Base-by-base conservation (phyloP, 2,888 invertebrate genomes). In the Leucophenga montana region DNA sequence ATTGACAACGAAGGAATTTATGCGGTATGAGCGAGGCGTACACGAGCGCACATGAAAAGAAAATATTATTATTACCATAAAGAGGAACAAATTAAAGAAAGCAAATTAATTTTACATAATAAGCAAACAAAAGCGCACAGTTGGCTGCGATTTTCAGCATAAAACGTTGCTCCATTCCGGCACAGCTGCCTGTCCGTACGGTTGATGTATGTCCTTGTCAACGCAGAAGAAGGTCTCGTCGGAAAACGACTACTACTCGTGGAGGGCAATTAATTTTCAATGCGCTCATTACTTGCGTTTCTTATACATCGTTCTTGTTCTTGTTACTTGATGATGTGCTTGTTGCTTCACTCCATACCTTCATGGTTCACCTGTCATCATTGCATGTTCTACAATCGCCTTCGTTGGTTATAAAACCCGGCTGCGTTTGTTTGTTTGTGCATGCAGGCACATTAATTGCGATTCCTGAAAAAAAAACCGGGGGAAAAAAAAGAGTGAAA, bases 61-160 rank as follows among this genome's bases (percentile, higher is more conserved):
- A 73, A 80, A 80, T 82, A 80, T 80, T 84, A 84, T 80, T 80
- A 83, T 77, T 68, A 70, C 77, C 39, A 8, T 39, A 8, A 39
- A 39, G 11, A 39, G 39, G 11, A 39, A 39, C 3, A 39, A 39
- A 39, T 39, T 39, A 83, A 77, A 80, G 80, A 84, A 80, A 76
- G 79, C 81, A 77, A 80, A 80, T 80, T 80, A 84, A 80, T 84
- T 79, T 80, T 80, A 84, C 83, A 80, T 80, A 84, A 84, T 84
- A 82, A 79, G 83, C 79, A 77, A 78, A 78, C 39, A 39, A 27
- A 27, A 39, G 39, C 39, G 39, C 39, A 39, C 39, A 39, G 39
- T 39, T 39, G 39, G 39, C 39, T 39, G 5, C 39, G 39, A 39
- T 39, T 39, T 39, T 39, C 11, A 39, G 39, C 8, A 39, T 39